Base-by-base conservation (phyloP, 2,113 vertebrate species). In the Ondatra zibethicus region DNA sequence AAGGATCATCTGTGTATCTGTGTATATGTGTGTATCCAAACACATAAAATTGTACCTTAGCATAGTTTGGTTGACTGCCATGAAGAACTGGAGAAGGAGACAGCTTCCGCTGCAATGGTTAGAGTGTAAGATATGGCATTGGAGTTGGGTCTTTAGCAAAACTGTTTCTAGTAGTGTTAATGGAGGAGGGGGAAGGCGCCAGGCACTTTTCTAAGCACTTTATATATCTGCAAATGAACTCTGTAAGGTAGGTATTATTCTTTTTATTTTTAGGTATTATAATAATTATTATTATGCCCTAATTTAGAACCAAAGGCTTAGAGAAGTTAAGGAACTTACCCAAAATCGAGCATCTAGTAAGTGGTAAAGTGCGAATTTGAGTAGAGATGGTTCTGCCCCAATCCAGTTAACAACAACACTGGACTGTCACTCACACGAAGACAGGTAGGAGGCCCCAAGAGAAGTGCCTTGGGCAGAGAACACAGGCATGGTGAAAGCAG, bases 291-390 rank as follows among this genome's bases (percentile, higher is more conserved):
- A 75, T 84, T 25, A 58, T 3, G 29, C 52, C 89, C 50, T 92
- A 92, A n/a, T 75, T 77, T 72, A 66, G 89, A 91, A 82, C 82
- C 80, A 77, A 66, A 61, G 52, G 7, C 76, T 93, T 88, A 55
- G 42, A 36, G 63, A 27, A 91, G 39, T 61, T 45, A 33, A 55
- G 81, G 65, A 87, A 81, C 13, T 39, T 55, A 16, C 58, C 58
- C 63, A 7, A 85, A 94, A 39, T 86, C 65, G 39, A 89, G 36
- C 52, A 88, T 19, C 92, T 92, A 73, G 23, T 89, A 42, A 77
- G 31, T 63, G 29, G 29, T 80, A 27, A 89, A 81, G 23, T 8
- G 1, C 25, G 45, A 39, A 84, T 47, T 47, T 86, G 52, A 93
- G 80, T 16, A 25, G n/a, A 13, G n/a, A 16, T 45, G 36, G 27